Evolutionary conservation across 2,797 vertebrate species (phyloP).

Genomic region (Cyprinodon diabolis): DNA sequence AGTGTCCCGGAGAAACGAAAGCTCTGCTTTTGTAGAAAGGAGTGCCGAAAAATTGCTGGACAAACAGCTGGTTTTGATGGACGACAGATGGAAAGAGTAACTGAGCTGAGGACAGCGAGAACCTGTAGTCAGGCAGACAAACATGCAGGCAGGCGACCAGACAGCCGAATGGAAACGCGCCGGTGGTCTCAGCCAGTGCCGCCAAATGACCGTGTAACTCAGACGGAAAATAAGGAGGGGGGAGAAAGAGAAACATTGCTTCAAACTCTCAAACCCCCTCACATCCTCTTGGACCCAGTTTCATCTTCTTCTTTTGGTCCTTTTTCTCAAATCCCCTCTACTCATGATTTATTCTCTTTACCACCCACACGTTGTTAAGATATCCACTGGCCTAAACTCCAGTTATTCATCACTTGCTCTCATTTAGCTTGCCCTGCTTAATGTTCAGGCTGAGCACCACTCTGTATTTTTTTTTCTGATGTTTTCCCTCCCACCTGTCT

Average conservation of each 20-base stretch:
- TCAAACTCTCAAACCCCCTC: conserved; percentile 40
- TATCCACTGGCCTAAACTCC: conserved; percentile 3
- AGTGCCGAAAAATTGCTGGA: conserved; percentile 7
- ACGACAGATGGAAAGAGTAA: conserved; percentile 47
- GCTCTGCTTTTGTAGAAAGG: neutral
- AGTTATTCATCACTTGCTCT: conserved; percentile 6
- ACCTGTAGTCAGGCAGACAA: conserved; percentile 52
- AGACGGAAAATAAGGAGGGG: conserved; percentile 73
- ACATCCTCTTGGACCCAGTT: conserved; percentile 32
- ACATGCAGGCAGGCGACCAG: conserved; percentile 49
- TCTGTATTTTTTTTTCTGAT: conserved; percentile 12
- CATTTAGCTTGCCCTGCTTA: conserved; percentile 7
- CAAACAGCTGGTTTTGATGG: conserved; percentile 26
- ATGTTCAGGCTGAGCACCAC: neutral
- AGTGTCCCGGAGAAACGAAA: neutral
- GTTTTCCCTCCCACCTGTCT: conserved; percentile 58
- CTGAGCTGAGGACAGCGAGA: conserved; percentile 40
- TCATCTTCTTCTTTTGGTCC: conserved; percentile 23
- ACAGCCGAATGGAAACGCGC: conserved; percentile 70
- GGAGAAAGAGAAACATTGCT: conserved; percentile 62
- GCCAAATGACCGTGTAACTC: conserved; percentile 73
- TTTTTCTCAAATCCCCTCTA: conserved; percentile 7
- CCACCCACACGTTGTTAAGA: conserved; percentile 21
- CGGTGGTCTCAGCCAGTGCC: conserved; percentile 64
- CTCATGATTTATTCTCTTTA: conserved; percentile 10